Percentiles rank a stretch among this genome's conserved stretches.
phyloP scores from a whole-genome alignment of 2,113 vertebrate species.

The Takifugu bimaculatus region DNA sequence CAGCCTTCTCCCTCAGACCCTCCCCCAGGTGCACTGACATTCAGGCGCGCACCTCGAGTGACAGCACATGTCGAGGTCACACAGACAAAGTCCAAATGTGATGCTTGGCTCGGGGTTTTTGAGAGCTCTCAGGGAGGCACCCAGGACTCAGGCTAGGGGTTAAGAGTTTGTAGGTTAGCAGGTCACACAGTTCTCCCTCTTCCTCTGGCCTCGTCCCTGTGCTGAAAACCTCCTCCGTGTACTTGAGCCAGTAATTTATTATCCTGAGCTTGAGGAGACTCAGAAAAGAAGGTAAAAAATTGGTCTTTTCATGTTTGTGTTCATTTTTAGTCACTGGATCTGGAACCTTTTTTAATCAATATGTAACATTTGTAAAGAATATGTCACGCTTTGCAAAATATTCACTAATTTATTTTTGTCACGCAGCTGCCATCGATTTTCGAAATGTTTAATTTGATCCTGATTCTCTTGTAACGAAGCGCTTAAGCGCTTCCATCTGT shows the following conservation, averaged over 20 bases:
- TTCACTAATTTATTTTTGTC: too few species aligned
- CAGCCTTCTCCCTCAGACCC: not conserved
- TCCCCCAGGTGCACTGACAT: conserved; percentile 58
- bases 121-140: conserved; percentile 60
- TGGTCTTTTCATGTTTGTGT: conserved; percentile 41
- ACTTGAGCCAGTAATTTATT: conserved; percentile 78
- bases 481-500: not conserved
- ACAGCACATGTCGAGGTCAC: conserved; percentile 55
- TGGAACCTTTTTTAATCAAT: not conserved
- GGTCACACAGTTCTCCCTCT: conserved; percentile 74
- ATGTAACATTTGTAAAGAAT: too few species aligned
- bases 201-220: conserved; percentile 61
- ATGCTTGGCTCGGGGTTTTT: conserved; percentile 49
- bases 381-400: too few species aligned
- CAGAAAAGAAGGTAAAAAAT: conserved; percentile 37
- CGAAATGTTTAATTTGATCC: not conserved
- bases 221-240: conserved; percentile 70
- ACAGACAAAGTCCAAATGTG: conserved; percentile 49
- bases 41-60: conserved; percentile 45
- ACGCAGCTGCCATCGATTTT: conserved; percentile 2
- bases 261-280: conserved; percentile 46
- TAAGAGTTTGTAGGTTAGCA: conserved; percentile 74
- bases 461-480: not conserved
- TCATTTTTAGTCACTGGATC: conserved; percentile 13
- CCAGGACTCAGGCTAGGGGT: conserved; percentile 68